Evolutionary conservation across 2,888 invertebrate genomes (phyloP), one percentile per base, ranked within the genome.

Genomic region (Criorhina ranunculi): DNA sequence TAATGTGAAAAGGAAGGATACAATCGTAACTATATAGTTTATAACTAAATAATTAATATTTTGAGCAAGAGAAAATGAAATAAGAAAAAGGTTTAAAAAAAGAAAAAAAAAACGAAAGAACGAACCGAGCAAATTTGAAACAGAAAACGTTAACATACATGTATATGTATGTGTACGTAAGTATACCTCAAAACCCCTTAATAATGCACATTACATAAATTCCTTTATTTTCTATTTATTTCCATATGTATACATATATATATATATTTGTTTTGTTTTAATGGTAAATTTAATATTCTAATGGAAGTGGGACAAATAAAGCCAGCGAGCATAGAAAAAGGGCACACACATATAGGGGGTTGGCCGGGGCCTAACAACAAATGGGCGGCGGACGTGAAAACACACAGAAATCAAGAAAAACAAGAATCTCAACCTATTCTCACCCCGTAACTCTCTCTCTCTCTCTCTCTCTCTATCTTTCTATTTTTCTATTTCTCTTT

Each of bases 21-120:
- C 8, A 15, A 33, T 51, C 35, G 31, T 35, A 67, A 42, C 7
- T 29, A 24, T 15, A 51, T 15, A 69, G 29, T 35, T 4, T 67
- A 49, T 29, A 82, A 51, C 40, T 87, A 81, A n/a, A 87, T 86
- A 88, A 86, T 87, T 81, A 81, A 80, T 85, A n/a, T 46, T 85
- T 69, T 70, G 64, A 73, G 79, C 59, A 67, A 73, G 29, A 67
- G 37, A 42, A 62, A 37, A 42, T n/a, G n/a, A n/a, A n/a, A n/a
- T n/a, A n/a, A n/a, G n/a, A n/a, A n/a, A n/a, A n/a, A n/a, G n/a
- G n/a, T n/a, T n/a, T n/a, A n/a, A n/a, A 44, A 53, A 17, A 40
- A 59, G 35, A 9, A 51, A 42, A 15, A 33, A 44, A 24, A 46
- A 33, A 35, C 40, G 19, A 11, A 29, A n/a, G 11, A 24, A 57